Conservation (phyloP, 2,888 invertebrate genomes). For the Rhaphigaster nebulosa region DNA sequence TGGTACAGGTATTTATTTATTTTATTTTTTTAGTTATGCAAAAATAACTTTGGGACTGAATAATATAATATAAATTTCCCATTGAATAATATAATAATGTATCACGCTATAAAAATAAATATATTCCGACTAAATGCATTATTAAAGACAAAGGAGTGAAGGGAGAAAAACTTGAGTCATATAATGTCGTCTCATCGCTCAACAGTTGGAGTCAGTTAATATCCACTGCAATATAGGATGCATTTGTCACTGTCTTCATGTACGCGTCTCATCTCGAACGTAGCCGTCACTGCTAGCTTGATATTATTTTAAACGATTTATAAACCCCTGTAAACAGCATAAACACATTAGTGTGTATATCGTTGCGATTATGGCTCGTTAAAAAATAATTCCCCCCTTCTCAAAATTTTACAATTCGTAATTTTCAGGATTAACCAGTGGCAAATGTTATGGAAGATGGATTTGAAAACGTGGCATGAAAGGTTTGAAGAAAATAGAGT, state of each 20-base stretch:
- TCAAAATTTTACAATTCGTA: neutral
- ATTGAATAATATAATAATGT: neutral
- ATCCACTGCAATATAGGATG: neutral
- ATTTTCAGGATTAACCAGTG: neutral
- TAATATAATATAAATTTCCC: too few species aligned
- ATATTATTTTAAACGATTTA: constrained; percentile 10
- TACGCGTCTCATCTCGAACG: too few species aligned
- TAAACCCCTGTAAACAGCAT: neutral
- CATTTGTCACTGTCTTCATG: neutral
- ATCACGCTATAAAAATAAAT: neutral
- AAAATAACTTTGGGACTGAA: too few species aligned
- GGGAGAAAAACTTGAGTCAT: neutral
- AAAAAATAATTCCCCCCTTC: neutral
- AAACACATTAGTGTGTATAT: too few species aligned
- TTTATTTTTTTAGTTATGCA: too few species aligned
- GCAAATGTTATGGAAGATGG: neutral
- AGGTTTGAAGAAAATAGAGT: too few species aligned
- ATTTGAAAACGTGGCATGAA: neutral
- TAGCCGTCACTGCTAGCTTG: neutral
- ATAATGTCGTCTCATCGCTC: neutral
- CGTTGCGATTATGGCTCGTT: neutral
- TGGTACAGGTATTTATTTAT: too few species aligned
- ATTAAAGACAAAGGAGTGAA: neutral
- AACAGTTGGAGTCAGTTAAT: neutral
- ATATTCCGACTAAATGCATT: neutral